These are phyloP conservation scores for Neodiprion pinetum DNA, from an alignment of 1,140 invertebrate genomes.

Conservation along the genomic window DNA sequence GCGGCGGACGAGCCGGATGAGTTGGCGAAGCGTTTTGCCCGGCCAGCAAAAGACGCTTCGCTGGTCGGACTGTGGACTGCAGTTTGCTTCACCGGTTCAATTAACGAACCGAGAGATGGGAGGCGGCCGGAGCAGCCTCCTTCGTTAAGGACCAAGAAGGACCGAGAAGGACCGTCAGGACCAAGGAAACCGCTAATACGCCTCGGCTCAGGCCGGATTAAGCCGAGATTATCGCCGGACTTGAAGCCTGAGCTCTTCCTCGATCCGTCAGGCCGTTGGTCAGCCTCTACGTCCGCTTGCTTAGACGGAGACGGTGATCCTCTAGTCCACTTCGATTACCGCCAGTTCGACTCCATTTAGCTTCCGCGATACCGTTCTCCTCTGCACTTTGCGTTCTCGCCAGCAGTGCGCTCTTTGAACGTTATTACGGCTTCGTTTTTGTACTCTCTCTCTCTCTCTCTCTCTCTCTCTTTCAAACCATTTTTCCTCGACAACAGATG, in stretches of 20 bases:
- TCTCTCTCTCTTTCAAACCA: too few species aligned
- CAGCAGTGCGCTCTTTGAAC: too few species aligned
- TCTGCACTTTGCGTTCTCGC: too few species aligned
- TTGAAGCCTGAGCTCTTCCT: conserved; percentile 28
- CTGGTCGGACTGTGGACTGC: not conserved
- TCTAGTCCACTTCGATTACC: too few species aligned
- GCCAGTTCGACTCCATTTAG: too few species aligned
- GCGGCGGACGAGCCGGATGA: not conserved
- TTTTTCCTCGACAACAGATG: too few species aligned
- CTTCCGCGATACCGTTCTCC: too few species aligned
- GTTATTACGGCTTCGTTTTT: too few species aligned
- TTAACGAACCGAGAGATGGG: conserved; percentile 22
- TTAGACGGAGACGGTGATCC: too few species aligned
- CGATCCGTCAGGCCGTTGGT: not conserved
- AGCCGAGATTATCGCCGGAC: conserved; percentile 39
- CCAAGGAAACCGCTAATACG: conserved; percentile 8
- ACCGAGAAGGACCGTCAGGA: not conserved
- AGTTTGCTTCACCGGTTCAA: conserved; percentile 21
- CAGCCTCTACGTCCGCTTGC: too few species aligned
- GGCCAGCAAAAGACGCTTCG: not conserved
- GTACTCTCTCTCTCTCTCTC: too few species aligned
- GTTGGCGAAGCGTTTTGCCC: not conserved
- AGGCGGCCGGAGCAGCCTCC: not conserved
- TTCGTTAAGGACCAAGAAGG: not conserved
- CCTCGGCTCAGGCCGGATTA: conserved; percentile 28